Evolutionary conservation across 1,140 invertebrate species (phyloP), one percentile per base, ranked within the genome.

Genomic region (Philotrypesis tridentata): DNA sequence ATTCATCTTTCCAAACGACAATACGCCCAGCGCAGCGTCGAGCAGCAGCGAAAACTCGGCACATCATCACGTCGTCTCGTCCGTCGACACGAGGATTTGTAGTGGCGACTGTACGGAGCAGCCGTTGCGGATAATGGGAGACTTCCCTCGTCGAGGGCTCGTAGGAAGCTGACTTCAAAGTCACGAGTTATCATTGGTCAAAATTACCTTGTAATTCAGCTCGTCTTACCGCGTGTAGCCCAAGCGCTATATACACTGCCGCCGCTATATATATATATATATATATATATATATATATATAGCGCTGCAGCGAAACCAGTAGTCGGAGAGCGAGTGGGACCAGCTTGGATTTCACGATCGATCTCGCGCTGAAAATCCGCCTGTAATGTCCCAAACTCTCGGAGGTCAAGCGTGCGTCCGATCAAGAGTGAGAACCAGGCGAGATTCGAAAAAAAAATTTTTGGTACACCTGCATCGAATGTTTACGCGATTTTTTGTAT

Each of bases 111-210:
- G 88, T 89, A 89, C 89, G 48, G 84, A 87, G 85, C 84, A 82
- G 83, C 85, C 82, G n/a, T n/a, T n/a, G n/a, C n/a, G 70, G 43
- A 80, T 88, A 90, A 90, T 90, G 86, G 86, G 84, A 84, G 75
- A 90, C 88, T 90, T 90, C 89, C 89, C 87, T 87, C 85, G 75
- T 23, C 84, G 86, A 83, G 87, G 84, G 86, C 84, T 89, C 86
- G 87, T 87, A 89, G 88, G 88, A 89, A 89, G 88, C 84, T 85
- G 84, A 86, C 88, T 89, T 90, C 87, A 90, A 89, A 90, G 89
- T 90, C 88, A 90, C 86, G 85, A 88, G 87, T 90, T 89, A 89
- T 90, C 87, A 89, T 90, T 89, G 88, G 83, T 84, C 86, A 86
- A 89, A 90, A 89, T 90, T 87, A 88, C 87, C 86, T 84, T 83